These are phyloP conservation scores for Rhagoletis pomonella DNA, from an alignment of 1,140 invertebrate species.

Conservation along the genomic window DNA sequence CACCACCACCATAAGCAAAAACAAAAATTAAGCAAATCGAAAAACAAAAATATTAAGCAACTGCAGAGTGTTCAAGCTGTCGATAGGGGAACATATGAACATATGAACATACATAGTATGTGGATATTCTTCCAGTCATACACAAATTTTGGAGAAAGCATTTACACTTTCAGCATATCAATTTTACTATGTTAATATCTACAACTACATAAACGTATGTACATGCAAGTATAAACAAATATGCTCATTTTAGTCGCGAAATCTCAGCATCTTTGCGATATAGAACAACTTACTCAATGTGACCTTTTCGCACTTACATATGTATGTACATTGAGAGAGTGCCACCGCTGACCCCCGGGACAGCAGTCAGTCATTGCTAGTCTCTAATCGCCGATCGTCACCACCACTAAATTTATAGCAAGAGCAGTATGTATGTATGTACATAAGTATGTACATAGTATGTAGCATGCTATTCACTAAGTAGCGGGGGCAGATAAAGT, in stretches of 20 bases:
- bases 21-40: neutral
- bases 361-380: neutral
- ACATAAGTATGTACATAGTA: neutral
- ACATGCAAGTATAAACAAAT: neutral
- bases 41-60: neutral
- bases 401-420: neutral
- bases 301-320: neutral
- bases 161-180: neutral
- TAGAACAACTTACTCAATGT: conserved; percentile 36
- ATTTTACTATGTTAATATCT: neutral
- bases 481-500: neutral
- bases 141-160: neutral
- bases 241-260: neutral
- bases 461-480: neutral
- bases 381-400: conserved; percentile 29
- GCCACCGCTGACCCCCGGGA: neutral
- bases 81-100: neutral
- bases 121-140: neutral
- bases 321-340: neutral
- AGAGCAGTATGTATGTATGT: neutral
- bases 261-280: neutral
- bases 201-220: neutral
- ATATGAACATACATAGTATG: neutral
- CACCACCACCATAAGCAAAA: conserved; percentile 5
- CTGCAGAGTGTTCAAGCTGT: neutral